Conservation (phyloP, 1,140 invertebrate species). For the Lasaia peninsularis region DNA sequence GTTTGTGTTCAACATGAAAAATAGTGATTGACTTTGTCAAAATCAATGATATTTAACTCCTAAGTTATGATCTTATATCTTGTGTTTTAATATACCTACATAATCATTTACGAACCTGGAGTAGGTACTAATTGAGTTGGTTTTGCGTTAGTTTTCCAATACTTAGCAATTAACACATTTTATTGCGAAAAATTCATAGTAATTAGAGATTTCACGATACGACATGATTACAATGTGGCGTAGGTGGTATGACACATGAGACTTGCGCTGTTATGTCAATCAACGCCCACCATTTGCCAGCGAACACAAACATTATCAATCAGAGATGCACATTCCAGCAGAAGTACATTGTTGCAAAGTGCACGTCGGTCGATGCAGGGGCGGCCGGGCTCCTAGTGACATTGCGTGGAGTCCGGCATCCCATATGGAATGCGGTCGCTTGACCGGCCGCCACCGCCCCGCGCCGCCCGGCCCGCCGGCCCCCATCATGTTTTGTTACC, state of each 20-base stretch:
- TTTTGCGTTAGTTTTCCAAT: no score
- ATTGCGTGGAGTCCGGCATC: conserved; percentile 72
- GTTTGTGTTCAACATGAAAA: no score
- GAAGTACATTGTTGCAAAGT: conserved; percentile 53
- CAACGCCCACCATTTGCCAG: conserved; percentile 34
- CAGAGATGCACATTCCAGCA: conserved; percentile 26
- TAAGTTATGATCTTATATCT: no score
- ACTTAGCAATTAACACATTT: no score
- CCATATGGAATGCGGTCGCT: conserved; percentile 74
- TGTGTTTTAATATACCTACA: no score
- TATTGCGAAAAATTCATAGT: background rate
- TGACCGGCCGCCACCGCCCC: conserved; percentile 66
- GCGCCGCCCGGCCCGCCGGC: conserved; percentile 56
- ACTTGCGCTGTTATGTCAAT: conserved; percentile 51
- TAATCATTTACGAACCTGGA: no score
- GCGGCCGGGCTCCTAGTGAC: conserved; percentile 54
- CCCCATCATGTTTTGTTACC: conserved; percentile 66
- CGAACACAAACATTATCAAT: conserved; percentile 34
- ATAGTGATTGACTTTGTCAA: no score
- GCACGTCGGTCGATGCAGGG: conserved; percentile 40
- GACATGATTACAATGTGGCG: conserved; percentile 18
- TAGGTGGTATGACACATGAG: conserved; percentile 35
- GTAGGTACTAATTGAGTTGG: no score
- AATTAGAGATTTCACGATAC: background rate
- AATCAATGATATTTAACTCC: no score